Percentiles rank a stretch among this genome's conserved stretches.
Evolutionary conservation across 2,888 invertebrate genomes (phyloP).

Genomic region (Parnassius smintheus): DNA sequence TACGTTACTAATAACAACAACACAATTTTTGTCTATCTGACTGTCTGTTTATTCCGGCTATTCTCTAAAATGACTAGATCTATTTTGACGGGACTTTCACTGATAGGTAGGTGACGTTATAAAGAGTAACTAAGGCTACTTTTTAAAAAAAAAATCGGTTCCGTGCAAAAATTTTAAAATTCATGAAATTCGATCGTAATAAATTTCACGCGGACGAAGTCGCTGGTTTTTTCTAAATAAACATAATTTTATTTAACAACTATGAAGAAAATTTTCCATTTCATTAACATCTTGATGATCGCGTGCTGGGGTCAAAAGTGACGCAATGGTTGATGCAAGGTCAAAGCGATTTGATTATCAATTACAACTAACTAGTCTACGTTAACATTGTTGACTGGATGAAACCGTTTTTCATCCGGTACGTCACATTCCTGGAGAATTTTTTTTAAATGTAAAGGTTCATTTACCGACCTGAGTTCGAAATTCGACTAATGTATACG

Average conservation of each 20-base stretch:
- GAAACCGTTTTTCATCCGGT: not conserved
- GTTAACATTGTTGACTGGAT: not conserved
- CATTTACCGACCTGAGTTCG: no score
- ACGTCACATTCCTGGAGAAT: not conserved
- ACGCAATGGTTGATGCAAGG: constrained; percentile 19
- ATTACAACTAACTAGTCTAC: not conserved
- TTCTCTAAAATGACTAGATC: no score
- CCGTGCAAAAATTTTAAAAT: no score
- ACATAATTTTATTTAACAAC: constrained; percentile 7
- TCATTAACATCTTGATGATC: constrained; percentile 25
- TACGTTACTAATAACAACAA: no score
- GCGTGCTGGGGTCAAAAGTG: constrained; percentile 27
- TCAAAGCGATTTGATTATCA: constrained; percentile 20
- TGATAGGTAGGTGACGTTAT: no score
- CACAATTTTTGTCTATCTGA: no score
- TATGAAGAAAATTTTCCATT: constrained; percentile 29
- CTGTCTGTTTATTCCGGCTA: no score
- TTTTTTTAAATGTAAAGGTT: not conserved
- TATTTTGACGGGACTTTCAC: no score
- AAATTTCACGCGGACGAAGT: not conserved
- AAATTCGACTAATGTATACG: no score
- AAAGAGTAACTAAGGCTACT: no score
- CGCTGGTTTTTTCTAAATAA: not conserved
- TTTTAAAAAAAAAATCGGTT: no score
- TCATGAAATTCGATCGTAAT: not conserved